These are phyloP conservation scores for Arrhopalites spinosus DNA, from an alignment of 2,888 invertebrate genomes.

Conservation along the genomic window DNA sequence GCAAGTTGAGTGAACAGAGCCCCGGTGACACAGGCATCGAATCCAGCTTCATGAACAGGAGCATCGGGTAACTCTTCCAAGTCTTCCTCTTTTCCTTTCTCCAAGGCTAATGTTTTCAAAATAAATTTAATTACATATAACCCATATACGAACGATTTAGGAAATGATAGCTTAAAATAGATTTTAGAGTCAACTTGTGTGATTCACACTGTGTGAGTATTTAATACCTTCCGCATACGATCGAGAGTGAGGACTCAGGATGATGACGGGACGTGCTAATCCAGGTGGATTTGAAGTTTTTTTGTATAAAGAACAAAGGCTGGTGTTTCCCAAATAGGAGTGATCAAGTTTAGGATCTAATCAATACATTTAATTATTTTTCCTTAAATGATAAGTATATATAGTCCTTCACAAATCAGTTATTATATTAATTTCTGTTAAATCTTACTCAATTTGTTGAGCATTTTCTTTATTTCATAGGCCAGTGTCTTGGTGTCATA, in stretches of 20 bases:
- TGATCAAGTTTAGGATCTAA: slow-evolving; percentile 25
- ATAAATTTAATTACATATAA: too few species aligned
- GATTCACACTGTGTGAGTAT: too few species aligned
- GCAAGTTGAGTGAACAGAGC: slow-evolving; percentile 72
- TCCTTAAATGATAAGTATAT: too few species aligned
- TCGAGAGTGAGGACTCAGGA: slow-evolving; percentile 36
- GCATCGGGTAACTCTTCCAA: slow-evolving; percentile 44
- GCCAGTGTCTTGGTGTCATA: slow-evolving; percentile 77
- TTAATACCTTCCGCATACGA: slow-evolving; percentile 39
- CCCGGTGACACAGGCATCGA: slow-evolving; percentile 79
- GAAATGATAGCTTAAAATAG: too few species aligned
- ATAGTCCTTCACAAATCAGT: too few species aligned
- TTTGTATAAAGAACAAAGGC: slow-evolving; percentile 45
- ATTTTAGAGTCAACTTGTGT: too few species aligned
- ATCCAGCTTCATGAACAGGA: slow-evolving; percentile 74
- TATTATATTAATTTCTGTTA: too few species aligned
- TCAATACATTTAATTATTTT: too few species aligned
- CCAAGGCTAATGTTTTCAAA: slow-evolving; percentile 29
- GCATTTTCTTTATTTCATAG: slow-evolving; percentile 62
- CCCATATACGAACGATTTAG: too few species aligned
- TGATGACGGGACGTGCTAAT: slow-evolving; percentile 59
- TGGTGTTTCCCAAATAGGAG: slow-evolving; percentile 34
- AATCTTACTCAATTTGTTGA: not conserved
- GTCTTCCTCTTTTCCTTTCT: slow-evolving; percentile 36
- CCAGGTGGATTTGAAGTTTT: slow-evolving; percentile 55